phyloP scores from a whole-genome alignment of 2,797 vertebrate genomes.

The Catharus ustulatus region DNA sequence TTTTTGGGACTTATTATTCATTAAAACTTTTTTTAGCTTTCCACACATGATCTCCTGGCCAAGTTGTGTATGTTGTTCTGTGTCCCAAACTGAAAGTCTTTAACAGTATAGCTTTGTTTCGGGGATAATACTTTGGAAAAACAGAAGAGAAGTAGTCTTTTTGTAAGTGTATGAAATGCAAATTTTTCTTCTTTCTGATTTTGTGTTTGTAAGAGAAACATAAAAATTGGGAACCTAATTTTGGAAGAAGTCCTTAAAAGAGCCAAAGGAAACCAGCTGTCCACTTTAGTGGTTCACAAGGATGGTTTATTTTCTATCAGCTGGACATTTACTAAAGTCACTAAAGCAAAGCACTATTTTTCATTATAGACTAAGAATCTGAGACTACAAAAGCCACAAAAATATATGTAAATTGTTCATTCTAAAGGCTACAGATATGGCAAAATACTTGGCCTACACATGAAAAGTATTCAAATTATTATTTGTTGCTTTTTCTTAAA shows the following conservation, averaged over 20 bases:
- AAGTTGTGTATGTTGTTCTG: background rate
- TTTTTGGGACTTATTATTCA: background rate
- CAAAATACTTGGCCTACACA: background rate
- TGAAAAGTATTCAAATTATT: background rate
- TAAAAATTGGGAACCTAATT: background rate
- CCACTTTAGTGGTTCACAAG: background rate
- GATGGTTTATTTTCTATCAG: background rate
- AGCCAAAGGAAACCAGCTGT: background rate
- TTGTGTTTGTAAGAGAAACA: background rate
- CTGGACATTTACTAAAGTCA: background rate
- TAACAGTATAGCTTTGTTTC: background rate
- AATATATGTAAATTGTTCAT: background rate
- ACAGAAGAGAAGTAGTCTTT: background rate
- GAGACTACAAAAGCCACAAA: background rate
- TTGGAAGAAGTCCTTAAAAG: background rate
- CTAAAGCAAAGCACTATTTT: background rate
- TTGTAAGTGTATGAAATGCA: background rate
- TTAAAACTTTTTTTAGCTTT: background rate
- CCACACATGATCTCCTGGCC: background rate
- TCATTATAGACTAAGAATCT: background rate
- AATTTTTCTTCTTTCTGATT: background rate
- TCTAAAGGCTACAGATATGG: background rate
- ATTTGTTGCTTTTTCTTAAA: background rate
- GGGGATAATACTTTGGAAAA: background rate
- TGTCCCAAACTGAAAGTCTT: background rate